Base-by-base conservation (phyloP, 2,888 invertebrate species). In the Drosophila meridiana region DNA sequence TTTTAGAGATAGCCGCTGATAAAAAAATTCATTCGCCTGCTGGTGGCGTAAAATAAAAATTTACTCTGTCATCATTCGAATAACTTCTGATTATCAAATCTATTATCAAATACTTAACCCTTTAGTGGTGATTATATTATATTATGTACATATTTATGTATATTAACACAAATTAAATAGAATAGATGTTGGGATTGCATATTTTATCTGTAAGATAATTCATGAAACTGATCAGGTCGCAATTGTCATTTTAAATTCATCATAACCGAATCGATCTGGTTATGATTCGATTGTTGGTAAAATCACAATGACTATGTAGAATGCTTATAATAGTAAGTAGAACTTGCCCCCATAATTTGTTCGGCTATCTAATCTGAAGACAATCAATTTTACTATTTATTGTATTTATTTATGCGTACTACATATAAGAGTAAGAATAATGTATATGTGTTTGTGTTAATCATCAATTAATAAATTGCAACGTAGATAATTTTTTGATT, bases 1-100 rank as follows among this genome's bases (percentile, higher is more conserved):
- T 9, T 1, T n/a, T 8, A 20, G 42, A 34, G 65, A 73, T 73
- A 38, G 20, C 38, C 30, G 28, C 70, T 65, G 75, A 78, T 74
- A 70, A 58, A 28, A 45, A 7, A 43, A 75, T 52, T 50, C 60
- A 61, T 62, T 76, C 70, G 74, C 65, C 67, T 65, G 60, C 42
- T 59, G 36, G 30, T 43, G 43, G 30, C 14, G 14, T 55, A 40
- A 53, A 30, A 40, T 1, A 14, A 13, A 55, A 62, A 57, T 32
- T 11, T 13, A n/a, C 34, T 13, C 7, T 42, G 13, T 52, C 52
- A 34, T 45, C 20, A 9, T 42, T 28, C 13, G 4, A 38, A 28
- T 28, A 2, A 8, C 8, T 26, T 34, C 3, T 26, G 26, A 14
- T 38, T 53, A 38, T 55, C 53, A 8, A 36, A 36, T 26, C 26